Conservation (phyloP, 2,888 invertebrate genomes). For the Ernsta delagoae region DNA sequence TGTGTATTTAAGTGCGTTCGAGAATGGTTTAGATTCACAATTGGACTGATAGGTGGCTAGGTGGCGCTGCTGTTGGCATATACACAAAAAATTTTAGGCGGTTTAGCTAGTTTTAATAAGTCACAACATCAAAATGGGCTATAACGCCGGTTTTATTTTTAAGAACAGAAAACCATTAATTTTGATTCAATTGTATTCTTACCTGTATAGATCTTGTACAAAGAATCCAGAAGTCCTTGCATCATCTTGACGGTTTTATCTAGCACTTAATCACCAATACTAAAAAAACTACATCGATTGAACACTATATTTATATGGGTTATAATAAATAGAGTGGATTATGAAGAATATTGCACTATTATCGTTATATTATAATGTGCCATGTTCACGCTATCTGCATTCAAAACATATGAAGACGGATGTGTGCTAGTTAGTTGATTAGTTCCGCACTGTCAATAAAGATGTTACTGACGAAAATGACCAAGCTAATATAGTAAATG, state of each 20-base stretch:
- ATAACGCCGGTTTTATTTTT: not conserved
- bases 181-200: constrained; percentile 44
- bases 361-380: constrained; percentile 58
- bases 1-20: no score
- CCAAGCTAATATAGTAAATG: constrained; percentile 22
- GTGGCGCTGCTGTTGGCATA: no score
- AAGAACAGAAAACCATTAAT: not conserved
- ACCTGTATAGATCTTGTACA: constrained; percentile 80
- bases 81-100: no score
- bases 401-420: constrained; percentile 15
- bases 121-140: not conserved
- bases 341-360: constrained; percentile 55
- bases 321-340: constrained; percentile 21
- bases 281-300: constrained; percentile 43
- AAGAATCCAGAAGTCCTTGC: constrained; percentile 79
- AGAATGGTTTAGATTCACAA: no score
- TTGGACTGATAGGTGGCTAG: no score
- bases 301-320: constrained; percentile 33
- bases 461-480: constrained; percentile 44
- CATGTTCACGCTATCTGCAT: constrained; percentile 51
- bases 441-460: constrained; percentile 52
- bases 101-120: no score
- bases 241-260: constrained; percentile 70
- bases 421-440: constrained; percentile 45
- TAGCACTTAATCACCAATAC: constrained; percentile 54